Evolutionary conservation across 2,113 vertebrate species (phyloP).

Genomic region (Phrynosoma platyrhinos): DNA sequence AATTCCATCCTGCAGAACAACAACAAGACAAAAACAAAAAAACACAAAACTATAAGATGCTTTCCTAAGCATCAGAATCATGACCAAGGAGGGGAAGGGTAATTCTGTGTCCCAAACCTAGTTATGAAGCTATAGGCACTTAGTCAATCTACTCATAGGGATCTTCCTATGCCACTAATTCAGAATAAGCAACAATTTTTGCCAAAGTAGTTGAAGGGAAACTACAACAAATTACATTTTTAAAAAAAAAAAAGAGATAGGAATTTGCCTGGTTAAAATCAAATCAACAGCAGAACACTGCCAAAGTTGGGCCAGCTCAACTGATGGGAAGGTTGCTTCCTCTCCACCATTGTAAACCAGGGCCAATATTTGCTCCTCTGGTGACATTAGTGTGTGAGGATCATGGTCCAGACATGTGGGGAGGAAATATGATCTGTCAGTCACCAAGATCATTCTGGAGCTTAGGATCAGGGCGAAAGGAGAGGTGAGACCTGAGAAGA

Average conservation of each 20-base stretch:
- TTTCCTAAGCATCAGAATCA: neutral
- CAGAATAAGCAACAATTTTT: neutral
- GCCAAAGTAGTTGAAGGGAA: neutral
- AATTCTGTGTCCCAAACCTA: neutral
- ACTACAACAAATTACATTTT: neutral
- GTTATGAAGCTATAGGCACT: neutral
- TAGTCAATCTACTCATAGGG: neutral
- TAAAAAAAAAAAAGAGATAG: neutral
- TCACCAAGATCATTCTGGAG: too few species aligned
- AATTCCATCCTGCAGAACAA: conserved; percentile 77
- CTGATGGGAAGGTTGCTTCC: neutral
- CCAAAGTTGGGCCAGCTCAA: neutral
- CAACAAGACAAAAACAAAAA: neutral
- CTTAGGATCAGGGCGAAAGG: too few species aligned
- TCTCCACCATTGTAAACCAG: neutral
- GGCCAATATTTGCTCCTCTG: too few species aligned
- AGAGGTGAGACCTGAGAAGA: too few species aligned
- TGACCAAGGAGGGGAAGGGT: neutral
- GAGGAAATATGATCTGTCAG: too few species aligned
- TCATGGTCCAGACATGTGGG: too few species aligned
- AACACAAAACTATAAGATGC: neutral
- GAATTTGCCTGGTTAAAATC: neutral
- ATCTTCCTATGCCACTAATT: neutral
- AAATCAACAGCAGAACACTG: neutral
- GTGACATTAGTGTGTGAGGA: too few species aligned